phyloP scores from a whole-genome alignment of 2,797 vertebrate genomes.

The Lemur catta region DNA sequence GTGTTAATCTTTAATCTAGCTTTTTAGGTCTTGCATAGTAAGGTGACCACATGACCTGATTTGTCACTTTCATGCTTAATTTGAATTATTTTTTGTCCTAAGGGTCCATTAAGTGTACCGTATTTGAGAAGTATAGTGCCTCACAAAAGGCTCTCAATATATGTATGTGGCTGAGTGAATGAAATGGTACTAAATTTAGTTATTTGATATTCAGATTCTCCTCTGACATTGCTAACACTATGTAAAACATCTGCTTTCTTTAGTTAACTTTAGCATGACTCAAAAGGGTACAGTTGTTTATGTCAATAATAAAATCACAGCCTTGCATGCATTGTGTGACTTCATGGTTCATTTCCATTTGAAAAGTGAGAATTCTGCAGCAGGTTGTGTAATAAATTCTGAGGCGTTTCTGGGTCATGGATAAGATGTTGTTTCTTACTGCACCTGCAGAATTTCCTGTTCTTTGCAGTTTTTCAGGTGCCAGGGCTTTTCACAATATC shows the following conservation, averaged over 20 bases:
- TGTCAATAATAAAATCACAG: conserved; percentile 52
- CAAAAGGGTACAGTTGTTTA: conserved; percentile 13
- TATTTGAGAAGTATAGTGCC: conserved; percentile 25
- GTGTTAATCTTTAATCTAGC: not conserved
- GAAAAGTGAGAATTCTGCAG: conserved; percentile 39
- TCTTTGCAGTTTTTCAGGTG: conserved; percentile 66
- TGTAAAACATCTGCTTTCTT: conserved; percentile 54
- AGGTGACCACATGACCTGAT: conserved; percentile 24
- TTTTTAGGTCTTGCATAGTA: conserved; percentile 23
- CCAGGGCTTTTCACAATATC: not conserved
- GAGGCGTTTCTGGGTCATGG: conserved; percentile 66
- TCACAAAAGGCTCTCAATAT: not conserved
- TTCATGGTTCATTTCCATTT: conserved; percentile 67
- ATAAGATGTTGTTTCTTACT: conserved; percentile 55
- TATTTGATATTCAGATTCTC: conserved; percentile 55
- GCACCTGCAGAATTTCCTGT: conserved; percentile 54
- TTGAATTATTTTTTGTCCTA: conserved; percentile 32
- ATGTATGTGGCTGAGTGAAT: not conserved
- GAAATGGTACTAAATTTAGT: conserved; percentile 40
- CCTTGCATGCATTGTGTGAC: conserved; percentile 17
- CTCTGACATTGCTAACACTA: conserved; percentile 18
- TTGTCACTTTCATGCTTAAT: conserved; percentile 38
- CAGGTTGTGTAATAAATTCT: conserved; percentile 63
- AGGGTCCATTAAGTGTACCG: not conserved
- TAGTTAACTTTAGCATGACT: conserved; percentile 31